Conservation (phyloP, 2,113 vertebrate genomes). For the Ellobius talpinus region DNA sequence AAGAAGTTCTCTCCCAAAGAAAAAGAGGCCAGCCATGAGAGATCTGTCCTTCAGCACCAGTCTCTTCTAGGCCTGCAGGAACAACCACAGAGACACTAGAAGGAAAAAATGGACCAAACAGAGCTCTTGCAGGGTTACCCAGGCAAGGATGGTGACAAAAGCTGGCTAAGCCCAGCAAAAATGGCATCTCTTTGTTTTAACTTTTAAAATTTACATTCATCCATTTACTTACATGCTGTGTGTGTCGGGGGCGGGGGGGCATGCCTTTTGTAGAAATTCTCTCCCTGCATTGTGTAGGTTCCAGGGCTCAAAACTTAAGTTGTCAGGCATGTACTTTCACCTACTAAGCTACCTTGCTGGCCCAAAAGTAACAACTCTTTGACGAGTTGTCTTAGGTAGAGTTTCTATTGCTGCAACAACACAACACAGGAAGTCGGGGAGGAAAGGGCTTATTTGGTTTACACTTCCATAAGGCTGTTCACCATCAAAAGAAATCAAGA, state of each 20-base stretch:
- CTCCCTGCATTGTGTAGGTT: background rate
- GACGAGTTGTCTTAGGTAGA: background rate
- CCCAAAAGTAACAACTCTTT: background rate
- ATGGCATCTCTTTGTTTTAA: background rate
- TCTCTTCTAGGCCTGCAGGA: background rate
- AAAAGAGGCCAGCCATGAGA: rapidly evolving
- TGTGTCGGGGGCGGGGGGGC: rapidly evolving
- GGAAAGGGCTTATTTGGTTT: background rate
- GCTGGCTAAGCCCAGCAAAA: background rate
- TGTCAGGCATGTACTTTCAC: background rate
- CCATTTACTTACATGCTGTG: background rate
- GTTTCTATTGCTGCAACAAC: background rate
- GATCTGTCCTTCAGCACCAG: rapidly evolving
- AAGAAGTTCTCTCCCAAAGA: background rate
- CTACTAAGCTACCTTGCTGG: background rate
- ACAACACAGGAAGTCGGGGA: background rate
- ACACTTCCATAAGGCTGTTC: background rate
- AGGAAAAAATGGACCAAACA: rapidly evolving
- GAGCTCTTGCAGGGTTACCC: too few relatives aligned
- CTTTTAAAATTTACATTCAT: background rate
- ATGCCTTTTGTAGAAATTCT: background rate
- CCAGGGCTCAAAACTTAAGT: background rate
- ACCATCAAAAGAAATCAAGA: background rate
- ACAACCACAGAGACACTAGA: background rate
- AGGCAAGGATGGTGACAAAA: background rate